Evolutionary conservation across 1,140 invertebrate species (phyloP), one percentile per base, ranked within the genome.

Genomic region (Solen grandis): DNA sequence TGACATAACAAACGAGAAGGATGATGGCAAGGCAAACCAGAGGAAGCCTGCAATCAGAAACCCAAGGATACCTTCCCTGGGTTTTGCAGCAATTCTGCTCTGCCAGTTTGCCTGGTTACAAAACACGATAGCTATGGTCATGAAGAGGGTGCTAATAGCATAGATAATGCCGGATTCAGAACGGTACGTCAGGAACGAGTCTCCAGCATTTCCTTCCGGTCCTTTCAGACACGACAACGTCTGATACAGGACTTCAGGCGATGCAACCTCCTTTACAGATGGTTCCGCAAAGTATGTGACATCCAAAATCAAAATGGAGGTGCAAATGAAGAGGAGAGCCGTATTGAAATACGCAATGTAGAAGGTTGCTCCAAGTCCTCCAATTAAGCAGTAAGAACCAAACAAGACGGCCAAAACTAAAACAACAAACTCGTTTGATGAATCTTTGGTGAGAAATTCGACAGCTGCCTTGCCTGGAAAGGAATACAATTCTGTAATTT

Each of bases 291-390:
- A 70, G 41, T 87, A 86, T 33, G 77, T 87, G 41, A 86, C 25
- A 46, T 80, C 70, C 46, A 85, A 54, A 29, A 83, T 85, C 54
- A 88, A 84, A 2, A 77, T 50, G 2, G 81, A 68, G 1, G 91
- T 83, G 2, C 90, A 63, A 25, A 87, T 65, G 57, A 90, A 91
- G 46, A 91, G n/a, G 55, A 92, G 69, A 35, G 81, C 85, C 0
- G 90, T 86, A 78, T 91, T 92, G 88, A 92, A 91, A 81, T 92
- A 92, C 38, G 90, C 91, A 22, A 92, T 90, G 78, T 92, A 92
- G 63, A 92, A 92, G 0, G 91, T 91, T 16, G 92, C 89, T 16
- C 91, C 91, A 10, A 92, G 86, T 10, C 92, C 92, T 10, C 92
- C 92, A 25, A 92, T 88, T 29, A 92, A 84, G 27, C 90, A 92